These are phyloP conservation scores for Imbricaverruca yamaguchii DNA, from an alignment of 2,888 invertebrate genomes.

Conservation along the genomic window DNA sequence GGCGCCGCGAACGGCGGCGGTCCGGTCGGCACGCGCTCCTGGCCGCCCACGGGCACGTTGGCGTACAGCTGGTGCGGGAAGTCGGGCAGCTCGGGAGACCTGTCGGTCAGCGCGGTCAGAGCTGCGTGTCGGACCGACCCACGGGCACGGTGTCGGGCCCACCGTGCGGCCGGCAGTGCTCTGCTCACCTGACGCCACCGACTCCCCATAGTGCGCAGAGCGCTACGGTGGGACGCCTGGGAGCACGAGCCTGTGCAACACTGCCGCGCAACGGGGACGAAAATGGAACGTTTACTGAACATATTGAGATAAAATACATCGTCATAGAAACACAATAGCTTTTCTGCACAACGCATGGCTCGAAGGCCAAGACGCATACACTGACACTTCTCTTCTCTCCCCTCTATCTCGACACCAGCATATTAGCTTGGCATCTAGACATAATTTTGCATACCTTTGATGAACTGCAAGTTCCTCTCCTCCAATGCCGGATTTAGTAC, in stretches of 20 bases:
- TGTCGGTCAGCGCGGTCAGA: neutral
- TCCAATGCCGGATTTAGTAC: too few relatives aligned
- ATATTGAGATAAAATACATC: too few relatives aligned
- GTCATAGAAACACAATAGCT: too few relatives aligned
- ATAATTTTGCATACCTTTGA: too few relatives aligned
- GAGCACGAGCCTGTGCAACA: neutral
- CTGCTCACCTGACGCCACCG: neutral
- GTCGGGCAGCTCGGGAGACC: slow-evolving; percentile 35
- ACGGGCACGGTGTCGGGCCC: neutral
- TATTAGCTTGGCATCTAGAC: too few relatives aligned
- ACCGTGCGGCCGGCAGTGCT: too few relatives aligned
- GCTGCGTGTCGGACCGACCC: neutral
- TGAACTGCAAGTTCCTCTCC: too few relatives aligned
- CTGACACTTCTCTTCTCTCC: too few relatives aligned
- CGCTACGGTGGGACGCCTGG: neutral
- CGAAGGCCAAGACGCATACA: too few relatives aligned
- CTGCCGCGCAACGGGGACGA: neutral
- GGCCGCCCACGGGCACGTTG: slow-evolving; percentile 45
- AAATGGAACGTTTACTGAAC: too few relatives aligned
- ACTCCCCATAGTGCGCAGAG: neutral
- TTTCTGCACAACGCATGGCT: too few relatives aligned
- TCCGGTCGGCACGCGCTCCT: slow-evolving; percentile 37
- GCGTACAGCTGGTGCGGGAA: slow-evolving; percentile 47
- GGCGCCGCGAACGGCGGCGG: slow-evolving; percentile 17
- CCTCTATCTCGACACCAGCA: too few relatives aligned